Evolutionary conservation across 2,888 invertebrate species (phyloP).

Genomic region (Thereva unica): DNA sequence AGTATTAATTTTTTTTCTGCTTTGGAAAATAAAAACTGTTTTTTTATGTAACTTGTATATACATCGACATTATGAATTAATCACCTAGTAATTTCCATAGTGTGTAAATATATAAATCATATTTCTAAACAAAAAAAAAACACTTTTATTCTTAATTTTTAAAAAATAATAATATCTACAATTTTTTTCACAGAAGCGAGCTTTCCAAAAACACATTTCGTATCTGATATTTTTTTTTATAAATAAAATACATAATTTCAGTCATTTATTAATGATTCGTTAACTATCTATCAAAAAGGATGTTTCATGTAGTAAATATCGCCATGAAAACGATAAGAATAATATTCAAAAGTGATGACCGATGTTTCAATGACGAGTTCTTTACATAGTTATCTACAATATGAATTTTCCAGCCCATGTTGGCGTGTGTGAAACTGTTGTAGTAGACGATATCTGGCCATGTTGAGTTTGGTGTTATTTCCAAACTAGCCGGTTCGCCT

Average conservation of each 20-base stretch:
- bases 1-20: too few species aligned
- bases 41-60: too few species aligned
- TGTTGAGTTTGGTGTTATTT: conserved; percentile 82
- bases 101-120: too few species aligned
- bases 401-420: conserved; percentile 95
- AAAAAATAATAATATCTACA: too few species aligned
- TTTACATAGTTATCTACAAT: conserved; percentile 72
- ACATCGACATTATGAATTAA: too few species aligned
- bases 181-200: too few species aligned
- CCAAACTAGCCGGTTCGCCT: conserved; percentile 73
- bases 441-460: conserved; percentile 94
- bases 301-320: neutral
- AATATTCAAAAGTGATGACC: neutral
- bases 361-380: conserved; percentile 24
- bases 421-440: conserved; percentile 89
- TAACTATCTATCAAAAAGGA: too few species aligned
- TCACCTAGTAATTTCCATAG: too few species aligned
- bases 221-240: conserved; percentile 10
- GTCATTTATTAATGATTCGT: conserved; percentile 13
- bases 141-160: too few species aligned
- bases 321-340: neutral
- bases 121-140: too few species aligned
- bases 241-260: conserved; percentile 17
- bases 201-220: too few species aligned
- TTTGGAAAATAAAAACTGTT: too few species aligned